Evolutionary conservation across 2,888 invertebrate species (phyloP).

Genomic region (Dynastes hyllus): DNA sequence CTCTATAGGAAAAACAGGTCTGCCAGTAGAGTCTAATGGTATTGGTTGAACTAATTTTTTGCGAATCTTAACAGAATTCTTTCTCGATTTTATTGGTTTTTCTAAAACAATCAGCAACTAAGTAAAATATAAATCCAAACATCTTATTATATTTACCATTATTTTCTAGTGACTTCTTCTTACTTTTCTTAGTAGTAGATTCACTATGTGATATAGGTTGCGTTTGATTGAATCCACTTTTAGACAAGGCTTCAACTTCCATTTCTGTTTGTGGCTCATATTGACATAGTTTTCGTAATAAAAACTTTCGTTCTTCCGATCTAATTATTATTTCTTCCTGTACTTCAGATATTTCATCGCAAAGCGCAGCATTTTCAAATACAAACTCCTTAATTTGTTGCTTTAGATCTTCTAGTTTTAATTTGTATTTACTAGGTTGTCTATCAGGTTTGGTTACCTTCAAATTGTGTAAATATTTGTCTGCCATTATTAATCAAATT

Average conservation of each 20-base stretch:
- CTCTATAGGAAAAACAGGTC: constrained; percentile 83
- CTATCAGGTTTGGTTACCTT: constrained; percentile 56
- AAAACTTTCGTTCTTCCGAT: constrained; percentile 88
- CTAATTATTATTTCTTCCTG: constrained; percentile 87
- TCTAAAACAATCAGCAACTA: constrained; percentile 51
- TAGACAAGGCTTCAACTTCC: constrained; percentile 68
- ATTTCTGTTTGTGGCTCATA: constrained; percentile 73
- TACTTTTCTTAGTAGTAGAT: constrained; percentile 59
- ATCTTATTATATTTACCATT: constrained; percentile 42
- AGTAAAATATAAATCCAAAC: constrained; percentile 31
- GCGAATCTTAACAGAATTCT: constrained; percentile 63
- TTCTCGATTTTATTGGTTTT: constrained; percentile 58
- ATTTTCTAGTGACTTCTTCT: constrained; percentile 58
- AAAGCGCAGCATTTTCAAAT: constrained; percentile 85
- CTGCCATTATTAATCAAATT: constrained; percentile 11
- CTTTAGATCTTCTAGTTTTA: constrained; percentile 78
- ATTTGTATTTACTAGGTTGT: constrained; percentile 73
- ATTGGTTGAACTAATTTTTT: constrained; percentile 76
- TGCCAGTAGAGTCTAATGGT: constrained; percentile 78
- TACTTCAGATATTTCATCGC: constrained; percentile 90
- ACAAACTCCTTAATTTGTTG: constrained; percentile 78
- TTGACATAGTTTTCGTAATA: constrained; percentile 84
- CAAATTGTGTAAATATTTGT: constrained; percentile 38
- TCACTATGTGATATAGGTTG: constrained; percentile 54
- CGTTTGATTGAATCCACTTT: constrained; percentile 60